Conservation (phyloP, 2,888 invertebrate genomes). For the Drosophila maculinotata region DNA sequence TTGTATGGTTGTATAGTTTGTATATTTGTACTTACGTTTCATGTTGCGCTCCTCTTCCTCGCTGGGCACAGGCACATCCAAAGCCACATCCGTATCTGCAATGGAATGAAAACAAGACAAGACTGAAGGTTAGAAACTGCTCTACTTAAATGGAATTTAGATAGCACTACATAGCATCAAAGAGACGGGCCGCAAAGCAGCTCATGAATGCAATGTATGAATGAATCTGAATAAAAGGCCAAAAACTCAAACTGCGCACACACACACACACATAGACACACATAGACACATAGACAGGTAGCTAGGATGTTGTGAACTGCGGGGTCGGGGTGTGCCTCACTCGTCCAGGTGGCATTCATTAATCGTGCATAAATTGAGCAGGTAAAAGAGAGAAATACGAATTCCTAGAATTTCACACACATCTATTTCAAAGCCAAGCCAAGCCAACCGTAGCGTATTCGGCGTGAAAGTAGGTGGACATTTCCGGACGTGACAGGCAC, state of each 20-base stretch:
- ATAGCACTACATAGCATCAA: slow-evolving; percentile 43
- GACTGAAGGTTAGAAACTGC: slow-evolving; percentile 35
- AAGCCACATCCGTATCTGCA: slow-evolving; percentile 90
- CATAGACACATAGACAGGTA: slow-evolving; percentile 18
- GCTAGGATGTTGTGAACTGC: slow-evolving; percentile 8
- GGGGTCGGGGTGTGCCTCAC: slow-evolving; percentile 10
- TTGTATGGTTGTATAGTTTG: too few relatives aligned
- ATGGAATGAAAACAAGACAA: slow-evolving; percentile 62
- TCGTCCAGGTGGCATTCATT: slow-evolving; percentile 76
- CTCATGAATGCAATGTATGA: slow-evolving; percentile 41
- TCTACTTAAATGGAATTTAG: slow-evolving; percentile 58
- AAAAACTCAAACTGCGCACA: slow-evolving; percentile 4
- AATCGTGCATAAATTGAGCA: slow-evolving; percentile 78
- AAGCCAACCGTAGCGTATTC: slow-evolving; percentile 17
- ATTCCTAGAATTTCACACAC: slow-evolving; percentile 44
- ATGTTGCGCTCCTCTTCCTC: slow-evolving; percentile 92
- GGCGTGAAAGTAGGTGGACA: slow-evolving; percentile 80
- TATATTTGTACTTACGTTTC: slow-evolving; percentile 89
- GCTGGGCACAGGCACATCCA: slow-evolving; percentile 89
- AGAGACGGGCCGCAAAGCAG: slow-evolving; percentile 20
- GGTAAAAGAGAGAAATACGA: slow-evolving; percentile 26
- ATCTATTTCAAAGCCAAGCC: not conserved
- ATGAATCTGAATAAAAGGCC: slow-evolving; percentile 46
- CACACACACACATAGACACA: not conserved
- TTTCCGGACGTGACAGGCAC: slow-evolving; percentile 66